These are phyloP conservation scores for Zaprionus vittiger DNA, from an alignment of 1,140 invertebrate genomes.

Conservation along the genomic window DNA sequence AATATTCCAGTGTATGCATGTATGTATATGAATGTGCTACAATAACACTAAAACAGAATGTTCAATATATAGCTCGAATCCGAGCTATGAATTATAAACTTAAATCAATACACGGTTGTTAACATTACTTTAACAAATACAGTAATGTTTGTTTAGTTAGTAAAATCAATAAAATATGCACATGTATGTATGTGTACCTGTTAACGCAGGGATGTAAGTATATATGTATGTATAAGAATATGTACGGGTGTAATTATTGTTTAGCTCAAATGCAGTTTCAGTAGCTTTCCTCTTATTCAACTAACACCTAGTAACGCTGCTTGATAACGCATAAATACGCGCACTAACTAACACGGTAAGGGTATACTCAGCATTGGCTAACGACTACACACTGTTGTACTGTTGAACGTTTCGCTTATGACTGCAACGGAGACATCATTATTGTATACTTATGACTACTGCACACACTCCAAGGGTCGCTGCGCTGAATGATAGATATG, in stretches of 20 bases:
- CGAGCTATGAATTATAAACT: constrained; percentile 27
- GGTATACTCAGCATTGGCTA: constrained; percentile 57
- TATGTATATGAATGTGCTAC: constrained; percentile 35
- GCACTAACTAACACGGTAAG: constrained; percentile 62
- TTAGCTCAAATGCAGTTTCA: constrained; percentile 73
- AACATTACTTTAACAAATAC: constrained; percentile 57
- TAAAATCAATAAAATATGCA: constrained; percentile 65
- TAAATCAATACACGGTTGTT: constrained; percentile 15
- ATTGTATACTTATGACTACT: constrained; percentile 65
- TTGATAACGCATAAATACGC: constrained; percentile 64
- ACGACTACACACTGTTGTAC: constrained; percentile 48
- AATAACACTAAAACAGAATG: constrained; percentile 46
- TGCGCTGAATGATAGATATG: constrained; percentile 26
- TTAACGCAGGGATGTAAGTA: background rate
- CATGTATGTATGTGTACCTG: constrained; percentile 33
- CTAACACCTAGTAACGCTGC: constrained; percentile 44
- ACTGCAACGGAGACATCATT: constrained; percentile 52
- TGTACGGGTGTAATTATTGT: constrained; percentile 22
- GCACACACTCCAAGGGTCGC: constrained; percentile 51
- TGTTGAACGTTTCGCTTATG: constrained; percentile 51
- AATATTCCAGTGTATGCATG: constrained; percentile 30
- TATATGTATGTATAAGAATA: constrained; percentile 28
- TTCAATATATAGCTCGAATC: constrained; percentile 29
- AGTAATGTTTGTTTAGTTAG: constrained; percentile 39
- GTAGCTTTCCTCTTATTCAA: constrained; percentile 68